Evolutionary conservation across 2,888 invertebrate genomes (phyloP).

Genomic region (Drosophila subquinaria): DNA sequence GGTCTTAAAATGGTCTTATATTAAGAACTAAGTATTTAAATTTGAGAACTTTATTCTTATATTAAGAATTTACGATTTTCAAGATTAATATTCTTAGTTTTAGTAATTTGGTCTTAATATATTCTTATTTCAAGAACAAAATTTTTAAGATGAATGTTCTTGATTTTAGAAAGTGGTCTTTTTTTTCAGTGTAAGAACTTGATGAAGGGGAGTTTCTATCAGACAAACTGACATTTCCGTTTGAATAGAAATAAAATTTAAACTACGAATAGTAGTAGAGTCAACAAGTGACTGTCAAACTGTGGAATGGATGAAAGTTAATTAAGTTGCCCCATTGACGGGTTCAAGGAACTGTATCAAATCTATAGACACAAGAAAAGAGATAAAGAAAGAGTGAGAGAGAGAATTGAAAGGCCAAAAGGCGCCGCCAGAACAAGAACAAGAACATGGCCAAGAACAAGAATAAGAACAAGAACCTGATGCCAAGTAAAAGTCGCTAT

Average conservation of each 20-base stretch:
- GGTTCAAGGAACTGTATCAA: slow-evolving; percentile 71
- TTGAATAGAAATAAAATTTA: slow-evolving; percentile 10
- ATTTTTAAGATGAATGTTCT: no score
- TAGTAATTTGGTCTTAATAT: no score
- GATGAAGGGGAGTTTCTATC: slow-evolving; percentile 6
- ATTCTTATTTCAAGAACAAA: no score
- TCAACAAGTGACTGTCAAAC: slow-evolving; percentile 37
- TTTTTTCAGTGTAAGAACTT: no score
- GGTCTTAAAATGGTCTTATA: no score
- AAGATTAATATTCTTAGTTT: no score
- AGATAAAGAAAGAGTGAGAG: slow-evolving; percentile 27
- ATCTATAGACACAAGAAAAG: slow-evolving; percentile 28
- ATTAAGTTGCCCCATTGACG: slow-evolving; percentile 64
- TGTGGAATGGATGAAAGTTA: slow-evolving; percentile 67
- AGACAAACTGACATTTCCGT: slow-evolving; percentile 45
- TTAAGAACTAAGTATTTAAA: no score
- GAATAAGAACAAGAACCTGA: slow-evolving; percentile 22
- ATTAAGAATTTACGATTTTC: no score
- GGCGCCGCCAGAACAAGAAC: slow-evolving; percentile 42
- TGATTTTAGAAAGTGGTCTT: no score
- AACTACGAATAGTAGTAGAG: not conserved
- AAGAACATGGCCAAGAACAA: slow-evolving; percentile 4
- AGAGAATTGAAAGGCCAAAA: slow-evolving; percentile 53
- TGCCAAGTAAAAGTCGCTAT: slow-evolving; percentile 69
- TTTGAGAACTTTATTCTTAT: no score